Percentiles rank a stretch among this genome's conserved stretches.
These are phyloP conservation scores for Barnardius zonarius DNA, from an alignment of 2,113 vertebrate species.

Conservation along the genomic window DNA sequence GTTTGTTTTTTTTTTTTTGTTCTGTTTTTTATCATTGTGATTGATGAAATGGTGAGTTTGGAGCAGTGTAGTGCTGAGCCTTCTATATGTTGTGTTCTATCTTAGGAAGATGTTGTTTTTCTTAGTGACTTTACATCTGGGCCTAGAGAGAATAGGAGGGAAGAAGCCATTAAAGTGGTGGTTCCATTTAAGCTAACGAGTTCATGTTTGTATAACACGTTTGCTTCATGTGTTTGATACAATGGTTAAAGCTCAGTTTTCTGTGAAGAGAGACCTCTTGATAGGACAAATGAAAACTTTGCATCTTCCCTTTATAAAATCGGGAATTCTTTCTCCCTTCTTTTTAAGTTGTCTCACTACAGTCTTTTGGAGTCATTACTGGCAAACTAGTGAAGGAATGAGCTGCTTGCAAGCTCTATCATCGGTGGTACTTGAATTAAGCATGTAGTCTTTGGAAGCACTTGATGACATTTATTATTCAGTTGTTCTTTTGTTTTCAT, in stretches of 20 bases:
- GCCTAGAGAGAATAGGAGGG: background rate
- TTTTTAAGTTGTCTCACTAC: background rate
- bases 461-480: background rate
- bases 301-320: background rate
- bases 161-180: background rate
- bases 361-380: background rate
- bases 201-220: background rate
- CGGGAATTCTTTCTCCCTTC: background rate
- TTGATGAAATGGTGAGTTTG: background rate
- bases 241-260: background rate
- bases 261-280: background rate
- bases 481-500: background rate
- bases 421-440: background rate
- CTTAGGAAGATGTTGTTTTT: background rate
- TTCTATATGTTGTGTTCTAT: background rate
- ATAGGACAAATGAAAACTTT: background rate
- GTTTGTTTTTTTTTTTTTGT: background rate
- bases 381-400: background rate
- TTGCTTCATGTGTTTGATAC: background rate
- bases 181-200: background rate
- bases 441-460: background rate
- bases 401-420: background rate
- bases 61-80: background rate
- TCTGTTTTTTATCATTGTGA: fast-evolving
- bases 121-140: background rate